These are phyloP conservation scores for Hydrophis major DNA, from an alignment of 2,797 vertebrate species.

Conservation along the genomic window DNA sequence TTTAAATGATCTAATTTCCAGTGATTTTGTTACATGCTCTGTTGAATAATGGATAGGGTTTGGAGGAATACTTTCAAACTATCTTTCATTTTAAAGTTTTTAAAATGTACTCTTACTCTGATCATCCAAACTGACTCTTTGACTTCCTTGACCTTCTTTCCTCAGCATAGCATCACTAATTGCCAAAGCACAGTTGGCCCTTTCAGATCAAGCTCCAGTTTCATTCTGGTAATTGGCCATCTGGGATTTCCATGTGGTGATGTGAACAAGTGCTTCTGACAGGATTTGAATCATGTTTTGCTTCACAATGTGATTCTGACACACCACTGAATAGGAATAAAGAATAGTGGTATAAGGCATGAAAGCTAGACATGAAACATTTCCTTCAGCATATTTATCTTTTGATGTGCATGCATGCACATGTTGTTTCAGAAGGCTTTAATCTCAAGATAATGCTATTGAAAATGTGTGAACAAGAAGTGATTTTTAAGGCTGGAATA, in stretches of 20 bases:
- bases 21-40: background rate
- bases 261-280: conserved; percentile 24
- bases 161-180: conserved; percentile 19
- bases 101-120: conserved; percentile 2
- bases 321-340: background rate
- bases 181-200: conserved; percentile 29
- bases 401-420: background rate
- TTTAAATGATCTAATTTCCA: background rate
- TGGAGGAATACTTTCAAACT: conserved; percentile 13
- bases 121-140: conserved; percentile 26
- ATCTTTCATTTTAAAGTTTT: conserved; percentile 28
- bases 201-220: conserved; percentile 27
- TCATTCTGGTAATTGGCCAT: conserved; percentile 34
- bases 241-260: conserved; percentile 36
- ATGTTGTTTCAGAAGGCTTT: background rate
- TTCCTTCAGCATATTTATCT: conserved; percentile 24
- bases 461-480: background rate
- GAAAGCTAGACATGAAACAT: background rate
- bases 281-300: conserved; percentile 13
- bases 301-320: conserved; percentile 39
- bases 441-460: background rate
- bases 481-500: background rate
- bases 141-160: background rate
- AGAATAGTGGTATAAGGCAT: background rate
- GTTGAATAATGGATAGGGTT: background rate